Base-by-base conservation (phyloP, 2,797 vertebrate genomes). In the Hyperoplus immaculatus region DNA sequence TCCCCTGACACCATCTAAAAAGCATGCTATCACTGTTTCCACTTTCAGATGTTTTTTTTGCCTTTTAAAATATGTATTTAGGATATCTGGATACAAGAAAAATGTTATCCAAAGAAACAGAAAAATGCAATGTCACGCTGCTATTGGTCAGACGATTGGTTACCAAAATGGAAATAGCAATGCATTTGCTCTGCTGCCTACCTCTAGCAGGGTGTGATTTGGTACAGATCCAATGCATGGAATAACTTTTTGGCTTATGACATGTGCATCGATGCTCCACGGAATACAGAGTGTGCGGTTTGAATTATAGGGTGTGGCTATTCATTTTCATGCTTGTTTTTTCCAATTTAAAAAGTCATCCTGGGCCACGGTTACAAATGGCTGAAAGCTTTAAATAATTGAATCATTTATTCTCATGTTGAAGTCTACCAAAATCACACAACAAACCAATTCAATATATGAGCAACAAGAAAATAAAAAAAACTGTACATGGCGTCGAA, bases 161-260 rank as follows among this genome's bases (percentile, higher is more conserved):
- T 15, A 12, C n/a, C 7, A 81, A 77, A 29, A 67, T 82, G 59
- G 63, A 87, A 82, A 78, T 4, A 61, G 54, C 10, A 83, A 84
- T 78, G 51, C 66, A 72, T 86, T 79, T 63, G 41, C 49, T 83
- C 82, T 77, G 84, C 80, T 78, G 66, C 75, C 72, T 36, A 16
- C 63, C 76, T 72, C 61, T 41, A 76, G 36, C 63, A 29, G 65
- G 55, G 59, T 60, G 41, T 38, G 39, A 60, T 61, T 53, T 70
- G 60, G 3, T 75, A 51, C 71, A 64, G 67, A 82, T 66, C 12
- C 45, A 63, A 55, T 18, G 50, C 58, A 75, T 65, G 69, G 56
- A 74, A 62, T 53, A 64, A 63, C 59, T 16, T 80, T 74, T 59
- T 53, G 61, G 16, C 43, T 49, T 49, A 14, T 10, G 10, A 14